Conservation (phyloP, 2,888 invertebrate species). For the Chymomyza fuscimana region DNA sequence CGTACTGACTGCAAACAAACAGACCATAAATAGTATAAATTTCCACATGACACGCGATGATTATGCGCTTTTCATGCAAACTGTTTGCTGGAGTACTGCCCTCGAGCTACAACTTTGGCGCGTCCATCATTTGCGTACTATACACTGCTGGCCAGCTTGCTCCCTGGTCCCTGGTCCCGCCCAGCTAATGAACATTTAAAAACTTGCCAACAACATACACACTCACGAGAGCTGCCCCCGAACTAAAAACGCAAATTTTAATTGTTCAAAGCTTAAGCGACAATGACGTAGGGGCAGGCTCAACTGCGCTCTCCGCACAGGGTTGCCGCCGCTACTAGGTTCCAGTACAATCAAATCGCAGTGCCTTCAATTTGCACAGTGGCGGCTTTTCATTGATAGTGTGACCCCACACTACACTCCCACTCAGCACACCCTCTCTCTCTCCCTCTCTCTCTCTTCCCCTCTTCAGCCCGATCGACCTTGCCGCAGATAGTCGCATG, state of each 20-base stretch:
- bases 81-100: constrained; percentile 27
- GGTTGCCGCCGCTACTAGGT: neutral
- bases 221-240: constrained; percentile 14
- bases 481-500: constrained; percentile 8
- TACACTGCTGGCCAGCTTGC: neutral
- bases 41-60: constrained; percentile 75
- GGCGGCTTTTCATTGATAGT: constrained; percentile 65
- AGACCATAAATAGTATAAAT: constrained; percentile 72
- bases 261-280: constrained; percentile 70
- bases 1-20: constrained; percentile 54
- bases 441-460: neutral
- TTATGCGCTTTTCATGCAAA: constrained; percentile 70
- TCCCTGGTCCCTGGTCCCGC: constrained; percentile 8
- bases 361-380: constrained; percentile 59
- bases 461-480: neutral
- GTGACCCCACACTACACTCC: constrained; percentile 29
- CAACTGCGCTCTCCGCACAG: constrained; percentile 11
- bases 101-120: constrained; percentile 33
- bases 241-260: constrained; percentile 49
- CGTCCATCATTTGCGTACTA: constrained; percentile 64
- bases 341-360: constrained; percentile 54
- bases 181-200: constrained; percentile 43
- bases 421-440: neutral
- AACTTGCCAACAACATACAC: constrained; percentile 38
- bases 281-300: constrained; percentile 42